Evolutionary conservation across 1,140 invertebrate species (phyloP), one percentile per base, ranked within the genome.

Genomic region (Lerema accius): DNA sequence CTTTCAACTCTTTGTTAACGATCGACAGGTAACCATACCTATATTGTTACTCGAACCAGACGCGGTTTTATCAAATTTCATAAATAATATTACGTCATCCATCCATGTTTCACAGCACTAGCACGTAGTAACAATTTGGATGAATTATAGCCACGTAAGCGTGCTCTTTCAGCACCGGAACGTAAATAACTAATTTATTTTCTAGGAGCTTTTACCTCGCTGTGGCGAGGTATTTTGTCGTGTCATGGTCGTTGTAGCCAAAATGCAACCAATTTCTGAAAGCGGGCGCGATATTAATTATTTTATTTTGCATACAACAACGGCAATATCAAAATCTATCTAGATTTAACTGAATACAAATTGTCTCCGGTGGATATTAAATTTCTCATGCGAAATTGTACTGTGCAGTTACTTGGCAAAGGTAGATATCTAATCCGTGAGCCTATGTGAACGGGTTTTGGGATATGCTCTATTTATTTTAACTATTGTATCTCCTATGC

Each of bases 1-100:
- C 76, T 82, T 78, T 75, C 64, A 32, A 32, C 3, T 32, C 28
- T 4, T 73, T 80, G 81, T 84, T 82, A 79, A 77, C 28, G 78
- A 73, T 56, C 79, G 68, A 37, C 43, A 68, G 65, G 73, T 71
- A 70, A 51, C 35, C 48, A 53, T 59, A 48, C 28, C 61, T 63
- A 56, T 63, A 14, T 46, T 60, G 16, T 37, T 59, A 62, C 42
- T 58, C 45, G 43, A 58, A 46, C 53, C 43, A 40, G 58, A 61
- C 49, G 10, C 28, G 10, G 48, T 51, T 51, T 37, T 37, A 6
- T 49, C 3, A 37, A 50, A 50, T 5, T 43, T 11, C 10, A 37
- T 37, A 37, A 45, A n/a, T 10, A 19, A 45, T 45, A 32, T 32
- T 45, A 17, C 53, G 42, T 45, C 40, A 58, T 58, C 32, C 51